Evolutionary conservation across 2,888 invertebrate species (phyloP), one percentile per base, ranked within the genome.

Genomic region (Harpalus rufipes): DNA sequence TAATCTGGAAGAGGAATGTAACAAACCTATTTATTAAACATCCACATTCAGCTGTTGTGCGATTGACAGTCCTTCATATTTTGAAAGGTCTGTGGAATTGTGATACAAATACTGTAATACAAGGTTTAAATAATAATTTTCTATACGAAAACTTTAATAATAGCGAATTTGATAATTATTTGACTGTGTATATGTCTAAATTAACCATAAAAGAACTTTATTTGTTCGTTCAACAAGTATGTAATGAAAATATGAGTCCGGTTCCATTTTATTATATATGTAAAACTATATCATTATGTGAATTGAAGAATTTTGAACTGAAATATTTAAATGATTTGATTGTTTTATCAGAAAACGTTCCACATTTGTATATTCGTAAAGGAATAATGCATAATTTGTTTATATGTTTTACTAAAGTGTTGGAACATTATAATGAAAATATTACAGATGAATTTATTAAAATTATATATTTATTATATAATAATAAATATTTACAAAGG

Each of bases 21-120:
- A 89, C 88, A 82, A 88, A 86, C 82, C 86, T 88, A 79, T 88
- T 90, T 59, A 87, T 90, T 76, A 84, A 86, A 0, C 90, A 90
- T 86, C 84, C 87, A 1, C 89, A 89, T 80, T 44, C 85, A 0
- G 68, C 85, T 32, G 80, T 85, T 18, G 68, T 80, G 10, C 32
- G 39, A 68, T 14, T 51, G 14, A 59, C 85, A 32, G 21, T 85
- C 12, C 7, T 41, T 7, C n/a, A 85, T 18, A 72, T 85, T 16
- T 85, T 85, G 68, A 39, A 12, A 39, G 14, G n/a, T 16, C 14
- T 72, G 16, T 85, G 85, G 85, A 7, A 1, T 7, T 80, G 80
- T 59, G 72, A 85, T 59, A 80, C 58, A 14, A 51, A 58, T 7
- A 16, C 39, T 39, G 85, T 87, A 61, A 32, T 86, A 14, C 21